Base-by-base conservation (phyloP, 2,113 vertebrate species). In the Pantherophis guttatus region DNA sequence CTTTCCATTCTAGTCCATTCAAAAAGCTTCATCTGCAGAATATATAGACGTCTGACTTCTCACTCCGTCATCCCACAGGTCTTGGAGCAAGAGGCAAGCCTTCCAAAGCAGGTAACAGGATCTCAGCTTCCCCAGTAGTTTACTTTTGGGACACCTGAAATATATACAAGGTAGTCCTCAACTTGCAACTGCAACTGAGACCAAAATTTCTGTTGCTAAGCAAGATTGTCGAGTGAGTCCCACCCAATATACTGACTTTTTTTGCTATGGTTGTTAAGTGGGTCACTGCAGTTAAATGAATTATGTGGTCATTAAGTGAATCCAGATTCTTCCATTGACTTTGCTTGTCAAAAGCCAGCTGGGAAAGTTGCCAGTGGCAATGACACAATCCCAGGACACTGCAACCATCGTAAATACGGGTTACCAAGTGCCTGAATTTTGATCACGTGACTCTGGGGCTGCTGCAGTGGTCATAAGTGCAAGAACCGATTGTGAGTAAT, bases 81-180 rank as follows among this genome's bases (percentile, higher is more conserved):
- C 70, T 90, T 57, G 75, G 87, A 48, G 57, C 70, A 53, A 54
- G 87, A 89, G 87, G 91, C 75, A 94, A 94, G 52, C n/a, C 70
- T 62, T 55, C 91, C 87, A 94, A 92, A 86, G 11, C 91, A 90
- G 93, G 91, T 86, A 86, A 92, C 21, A 5, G 19, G 33, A 8
- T 12, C 5, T 48, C 58, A 70, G 3, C 53, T 75, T 54, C 3
- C 65, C 58, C 9, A 39, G 11, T 7, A 4, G 50, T 15, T 24
- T 75, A 24, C 75, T 50, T 33, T 10, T 8, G 52, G 50, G 39
- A n/a, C 29, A 24, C 5, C 13, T 87, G 85, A 65, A 17, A 1
- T 23, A 1, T 17, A 23, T 29, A 23, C 52, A 70, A 12, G 12
- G 29, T 70, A 70, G 59, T 26, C 59, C 3, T 26, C 59, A 26